Evolutionary conservation across 2,888 invertebrate genomes (phyloP).

Genomic region (Drosophila algonquin): DNA sequence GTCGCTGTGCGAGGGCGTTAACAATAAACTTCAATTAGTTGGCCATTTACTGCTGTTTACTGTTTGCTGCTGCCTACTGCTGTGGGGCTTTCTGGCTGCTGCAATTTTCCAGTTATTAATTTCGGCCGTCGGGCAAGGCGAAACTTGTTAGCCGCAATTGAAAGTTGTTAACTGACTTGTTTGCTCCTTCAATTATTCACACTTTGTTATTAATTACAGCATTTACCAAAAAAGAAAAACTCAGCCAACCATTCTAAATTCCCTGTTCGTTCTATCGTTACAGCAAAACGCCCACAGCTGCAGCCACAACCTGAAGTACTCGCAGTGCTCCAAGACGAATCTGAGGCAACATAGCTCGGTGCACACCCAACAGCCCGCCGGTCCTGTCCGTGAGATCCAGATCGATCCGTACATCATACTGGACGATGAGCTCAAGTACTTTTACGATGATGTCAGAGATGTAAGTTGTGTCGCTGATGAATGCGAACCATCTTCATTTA

Average conservation of each 20-base stretch:
- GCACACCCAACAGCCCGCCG: constrained; percentile 90
- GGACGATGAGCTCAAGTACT: constrained; percentile 93
- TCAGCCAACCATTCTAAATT: constrained; percentile 25
- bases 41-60: constrained; percentile 47
- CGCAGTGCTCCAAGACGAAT: constrained; percentile 56
- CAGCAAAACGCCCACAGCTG: constrained; percentile 67
- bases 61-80: constrained; percentile 3
- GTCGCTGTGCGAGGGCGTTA: constrained; percentile 49
- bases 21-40: constrained; percentile 59
- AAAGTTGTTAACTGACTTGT: constrained; percentile 75
- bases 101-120: constrained; percentile 74
- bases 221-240: constrained; percentile 39
- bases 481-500: too few species aligned
- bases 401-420: constrained; percentile 94
- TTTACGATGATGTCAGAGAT: constrained; percentile 93
- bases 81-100: constrained; percentile 12
- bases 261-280: constrained; percentile 12
- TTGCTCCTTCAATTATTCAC: constrained; percentile 56
- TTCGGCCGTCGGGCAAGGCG: constrained; percentile 37
- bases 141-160: constrained; percentile 68
- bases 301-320: constrained; percentile 47
- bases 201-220: constrained; percentile 58
- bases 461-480: constrained; percentile 85
- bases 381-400: constrained; percentile 91
- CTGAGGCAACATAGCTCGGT: constrained; percentile 88